Conservation (phyloP, 1,140 invertebrate species). For the Trichomalopsis sarcophagae region DNA sequence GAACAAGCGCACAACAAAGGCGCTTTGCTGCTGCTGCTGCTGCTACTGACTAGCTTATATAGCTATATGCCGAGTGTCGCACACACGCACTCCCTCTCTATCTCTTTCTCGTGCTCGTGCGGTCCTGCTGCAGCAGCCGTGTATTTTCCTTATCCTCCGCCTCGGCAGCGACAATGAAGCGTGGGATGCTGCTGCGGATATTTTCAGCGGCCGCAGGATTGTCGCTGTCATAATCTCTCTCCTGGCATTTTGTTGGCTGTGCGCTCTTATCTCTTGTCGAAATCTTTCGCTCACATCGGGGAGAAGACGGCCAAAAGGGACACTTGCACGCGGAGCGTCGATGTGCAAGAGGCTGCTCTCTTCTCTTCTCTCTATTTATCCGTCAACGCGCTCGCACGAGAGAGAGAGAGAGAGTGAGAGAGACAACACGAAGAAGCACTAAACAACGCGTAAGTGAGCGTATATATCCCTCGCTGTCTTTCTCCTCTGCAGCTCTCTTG, state of each 20-base stretch:
- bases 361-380: neutral
- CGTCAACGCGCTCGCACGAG: neutral
- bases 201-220: neutral
- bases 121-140: too few relatives aligned
- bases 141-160: neutral
- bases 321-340: neutral
- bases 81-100: slow-evolving; percentile 1
- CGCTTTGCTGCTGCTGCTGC: slow-evolving; percentile 10
- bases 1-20: neutral
- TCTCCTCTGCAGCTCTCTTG: too few relatives aligned
- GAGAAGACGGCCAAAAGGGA: neutral
- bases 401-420: neutral
- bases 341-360: neutral
- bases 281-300: neutral
- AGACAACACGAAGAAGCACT: neutral
- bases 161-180: neutral
- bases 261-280: neutral
- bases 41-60: neutral
- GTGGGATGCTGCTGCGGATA: neutral
- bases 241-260: neutral
- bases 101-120: neutral
- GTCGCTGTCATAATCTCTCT: neutral
- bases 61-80: neutral
- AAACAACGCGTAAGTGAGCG: neutral
- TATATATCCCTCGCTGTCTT: neutral